These are phyloP conservation scores for Rhinoderma darwinii DNA, from an alignment of 2,113 vertebrate genomes.

Conservation along the genomic window DNA sequence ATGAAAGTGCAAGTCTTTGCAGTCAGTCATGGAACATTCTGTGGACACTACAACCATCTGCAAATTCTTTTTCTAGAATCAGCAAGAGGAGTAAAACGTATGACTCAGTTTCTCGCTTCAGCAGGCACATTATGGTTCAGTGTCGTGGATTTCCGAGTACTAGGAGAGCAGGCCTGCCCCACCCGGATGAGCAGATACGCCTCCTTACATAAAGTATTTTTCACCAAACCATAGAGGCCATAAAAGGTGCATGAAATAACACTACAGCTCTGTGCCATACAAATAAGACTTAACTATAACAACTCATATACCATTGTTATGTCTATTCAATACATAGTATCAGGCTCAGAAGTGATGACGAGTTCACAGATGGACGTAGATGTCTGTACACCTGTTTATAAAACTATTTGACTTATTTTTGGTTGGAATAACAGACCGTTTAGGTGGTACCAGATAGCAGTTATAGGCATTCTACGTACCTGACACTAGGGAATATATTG, in stretches of 20 bases:
- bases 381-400: slow-evolving; percentile 37
- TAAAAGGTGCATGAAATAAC: slow-evolving; percentile 32
- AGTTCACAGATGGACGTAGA: slow-evolving; percentile 12
- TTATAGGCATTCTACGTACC: neutral
- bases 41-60: slow-evolving; percentile 41
- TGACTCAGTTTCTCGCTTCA: slow-evolving; percentile 51
- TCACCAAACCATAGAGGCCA: slow-evolving; percentile 12
- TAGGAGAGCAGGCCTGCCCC: slow-evolving; percentile 3
- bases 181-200: slow-evolving; percentile 13
- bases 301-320: slow-evolving; percentile 28
- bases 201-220: slow-evolving; percentile 24
- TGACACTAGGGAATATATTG: neutral
- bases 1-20: slow-evolving; percentile 43
- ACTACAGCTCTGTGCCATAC: neutral
- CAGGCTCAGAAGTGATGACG: neutral
- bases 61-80: slow-evolving; percentile 47
- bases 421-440: slow-evolving; percentile 12
- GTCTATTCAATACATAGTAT: slow-evolving; percentile 1
- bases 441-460: neutral
- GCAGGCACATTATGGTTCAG: neutral
- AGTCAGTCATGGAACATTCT: slow-evolving; percentile 45
- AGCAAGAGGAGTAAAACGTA: slow-evolving; percentile 36
- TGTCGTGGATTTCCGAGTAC: slow-evolving; percentile 26
- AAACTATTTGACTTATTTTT: slow-evolving; percentile 15
- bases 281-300: slow-evolving; percentile 28